Base-by-base conservation (phyloP, 2,888 invertebrate genomes). In the Lagria hirta region DNA sequence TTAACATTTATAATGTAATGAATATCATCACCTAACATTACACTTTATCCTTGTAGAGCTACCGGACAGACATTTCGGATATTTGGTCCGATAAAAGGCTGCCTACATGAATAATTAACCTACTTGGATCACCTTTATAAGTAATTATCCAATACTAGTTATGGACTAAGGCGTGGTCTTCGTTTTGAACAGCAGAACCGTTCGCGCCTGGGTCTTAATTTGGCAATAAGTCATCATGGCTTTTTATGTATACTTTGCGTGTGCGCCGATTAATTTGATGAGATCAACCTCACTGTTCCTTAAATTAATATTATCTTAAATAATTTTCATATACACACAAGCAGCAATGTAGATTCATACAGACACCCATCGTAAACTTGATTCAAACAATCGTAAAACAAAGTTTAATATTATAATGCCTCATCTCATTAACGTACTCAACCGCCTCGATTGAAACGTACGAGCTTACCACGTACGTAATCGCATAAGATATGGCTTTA, bases 1-100 rank as follows among this genome's bases (percentile, higher is more conserved):
- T 48, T 48, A 48, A 48, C 48, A 48, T 48, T 35, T 40, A 38
- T 16, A 43, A 37, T 37, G 42, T 43, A 47, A 47, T 37, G 47
- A 43, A 43, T 48, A 48, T 48, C 48, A 48, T 43, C 48, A 48
- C 43, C 42, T 48, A 27, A 21, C 27, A 22, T 35, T 23, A 28
- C 23, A 27, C 17, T 29, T 28, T 43, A 28, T 34, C 43, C 37
- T 36, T 23, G 28, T 32, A 20, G 14, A 24, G 36, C 43, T 36
- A 43, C 36, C 34, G 36, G 24, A 17, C 18, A 23, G 29, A 41
- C 30, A 38, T 32, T 26, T 40, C 32, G 32, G 34, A 35, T 18
- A 35, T 29, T 17, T 23, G 20, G 33, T 33, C 35, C 21, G 43
- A 43, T 36, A 36, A 43, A 20, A 23, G 15, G 35, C 37, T 23